phyloP scores from a whole-genome alignment of 2,113 vertebrate species.

The Cercopithecus mona region DNA sequence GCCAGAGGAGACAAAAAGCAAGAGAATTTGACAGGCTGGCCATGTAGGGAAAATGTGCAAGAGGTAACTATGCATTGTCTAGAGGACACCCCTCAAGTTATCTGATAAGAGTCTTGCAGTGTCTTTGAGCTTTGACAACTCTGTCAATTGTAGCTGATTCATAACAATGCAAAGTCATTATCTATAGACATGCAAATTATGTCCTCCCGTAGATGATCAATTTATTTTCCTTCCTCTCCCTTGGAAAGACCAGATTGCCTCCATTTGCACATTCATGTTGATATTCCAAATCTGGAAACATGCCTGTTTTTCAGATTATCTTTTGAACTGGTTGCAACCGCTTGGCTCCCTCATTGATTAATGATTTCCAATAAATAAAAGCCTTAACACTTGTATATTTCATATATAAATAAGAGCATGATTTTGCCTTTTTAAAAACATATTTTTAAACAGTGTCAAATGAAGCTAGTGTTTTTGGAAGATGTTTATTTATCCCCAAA shows the following conservation, averaged over 20 bases:
- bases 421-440: not conserved
- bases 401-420: not conserved
- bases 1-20: not conserved
- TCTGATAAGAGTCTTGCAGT: not conserved
- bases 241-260: not conserved
- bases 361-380: not conserved
- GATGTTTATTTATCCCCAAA: not conserved
- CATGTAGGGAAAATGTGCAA: not conserved
- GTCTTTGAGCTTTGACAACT: not conserved
- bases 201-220: not conserved
- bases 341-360: not conserved
- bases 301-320: not conserved
- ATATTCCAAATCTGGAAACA: not conserved
- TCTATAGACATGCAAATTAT: not conserved
- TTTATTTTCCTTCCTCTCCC: not conserved
- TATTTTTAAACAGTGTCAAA: not conserved
- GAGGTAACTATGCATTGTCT: not conserved
- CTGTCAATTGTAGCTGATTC: not conserved
- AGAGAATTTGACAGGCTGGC: not conserved
- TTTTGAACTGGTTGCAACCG: not conserved
- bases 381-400: not conserved
- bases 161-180: not conserved
- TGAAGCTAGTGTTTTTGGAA: not conserved
- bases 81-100: not conserved
- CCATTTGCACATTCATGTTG: not conserved